Base-by-base conservation (phyloP, 2,888 invertebrate genomes). In the Drosophila differens region DNA sequence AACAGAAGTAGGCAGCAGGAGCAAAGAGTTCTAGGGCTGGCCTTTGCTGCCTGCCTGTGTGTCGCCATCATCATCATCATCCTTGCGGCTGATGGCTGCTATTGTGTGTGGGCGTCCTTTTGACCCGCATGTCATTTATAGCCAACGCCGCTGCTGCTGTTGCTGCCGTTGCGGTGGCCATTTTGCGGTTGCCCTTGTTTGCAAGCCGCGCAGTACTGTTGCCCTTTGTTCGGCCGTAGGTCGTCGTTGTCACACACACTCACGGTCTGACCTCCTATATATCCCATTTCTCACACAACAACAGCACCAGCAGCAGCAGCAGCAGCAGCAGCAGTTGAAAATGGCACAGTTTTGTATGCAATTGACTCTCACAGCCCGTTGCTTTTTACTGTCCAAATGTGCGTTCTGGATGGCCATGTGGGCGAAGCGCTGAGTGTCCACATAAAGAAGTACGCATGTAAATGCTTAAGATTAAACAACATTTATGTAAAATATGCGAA, bases 351-450 rank as follows among this genome's bases (percentile, higher is more conserved):
- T 88, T 91, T 89, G 88, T 91, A 89, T 90, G 87, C 91, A 89
- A 88, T 88, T 90, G 91, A 88, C 89, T 88, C 91, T 82, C 87
- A 89, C 87, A 88, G 87, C 91, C 90, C 87, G 87, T 90, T 88
- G 91, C 81, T 84, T 84, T 88, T 90, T 77, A 89, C 81, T 77
- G 82, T 66, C 76, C 64, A 41, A 79, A 75, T 82, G 76, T 68
- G 75, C 70, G 74, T 64, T 61, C 63, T 71, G 72, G 59, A 59
- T 70, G 66, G 53, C 61, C 59, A 62, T 66, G 64, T 58, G 59
- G 51, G 14, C 35, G 44, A 22, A 3, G 35, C 28, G 28, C 6
- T 7, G 39, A 14, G 67, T 28, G 28, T 16, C 39, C 39, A 16
- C 33, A 54, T 25, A 55, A 55, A 58, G 30, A 41, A 33, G 35